phyloP scores from a whole-genome alignment of 1,140 invertebrate genomes.

The Rhynchophorus ferrugineus region DNA sequence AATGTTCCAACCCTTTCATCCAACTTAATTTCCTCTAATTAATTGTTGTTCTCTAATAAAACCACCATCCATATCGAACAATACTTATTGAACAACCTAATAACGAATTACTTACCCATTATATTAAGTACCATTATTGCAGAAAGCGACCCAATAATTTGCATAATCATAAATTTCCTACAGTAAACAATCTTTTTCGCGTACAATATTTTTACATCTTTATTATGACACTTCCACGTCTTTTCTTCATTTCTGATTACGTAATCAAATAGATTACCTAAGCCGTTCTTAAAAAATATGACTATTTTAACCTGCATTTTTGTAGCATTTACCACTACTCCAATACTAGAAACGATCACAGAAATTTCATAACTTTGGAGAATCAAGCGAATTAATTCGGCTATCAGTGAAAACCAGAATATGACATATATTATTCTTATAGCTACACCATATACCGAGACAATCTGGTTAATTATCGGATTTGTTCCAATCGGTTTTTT shows the following conservation, averaged over 20 bases:
- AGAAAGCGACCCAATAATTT: not conserved
- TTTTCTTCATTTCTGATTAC: slow-evolving; percentile 7
- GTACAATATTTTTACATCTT: slow-evolving; percentile 7
- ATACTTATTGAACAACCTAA: too few relatives aligned
- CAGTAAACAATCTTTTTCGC: not conserved
- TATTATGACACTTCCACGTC: not conserved
- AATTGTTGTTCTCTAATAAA: too few relatives aligned
- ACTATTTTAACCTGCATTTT: slow-evolving; percentile 9
- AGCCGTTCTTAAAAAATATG: slow-evolving; percentile 1
- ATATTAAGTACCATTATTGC: not conserved
- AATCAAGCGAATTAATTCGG: slow-evolving; percentile 7
- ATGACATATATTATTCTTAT: not conserved
- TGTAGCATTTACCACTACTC: slow-evolving; percentile 8
- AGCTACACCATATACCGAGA: not conserved
- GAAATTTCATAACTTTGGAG: slow-evolving; percentile 2
- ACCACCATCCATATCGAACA: too few relatives aligned
- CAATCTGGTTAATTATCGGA: not conserved
- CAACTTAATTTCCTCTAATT: too few relatives aligned
- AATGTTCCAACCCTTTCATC: too few relatives aligned
- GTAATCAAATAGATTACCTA: not conserved
- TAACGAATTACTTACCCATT: slow-evolving; percentile 4
- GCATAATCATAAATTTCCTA: not conserved
- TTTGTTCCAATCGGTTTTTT: slow-evolving; percentile 5
- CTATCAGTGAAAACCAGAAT: not conserved
- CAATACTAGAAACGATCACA: slow-evolving; percentile 2